Evolutionary conservation across 2,888 invertebrate species (phyloP), one percentile per base, ranked within the genome.

Genomic region (Apotomis betuletana): DNA sequence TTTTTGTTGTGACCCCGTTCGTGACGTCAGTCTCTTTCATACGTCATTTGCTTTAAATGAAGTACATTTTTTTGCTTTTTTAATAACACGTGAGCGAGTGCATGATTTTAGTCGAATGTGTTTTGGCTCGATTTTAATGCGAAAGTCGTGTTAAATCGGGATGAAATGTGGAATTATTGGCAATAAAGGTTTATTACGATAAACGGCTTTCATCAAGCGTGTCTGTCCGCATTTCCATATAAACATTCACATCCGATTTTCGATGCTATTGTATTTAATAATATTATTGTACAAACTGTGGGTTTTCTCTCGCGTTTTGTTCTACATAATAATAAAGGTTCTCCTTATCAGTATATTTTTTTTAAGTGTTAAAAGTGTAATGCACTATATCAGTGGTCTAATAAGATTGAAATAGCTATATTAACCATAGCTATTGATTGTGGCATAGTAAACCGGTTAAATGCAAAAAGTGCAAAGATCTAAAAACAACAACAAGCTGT

Each of bases 11-110:
- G 65, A 65, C 65, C 65, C 46, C 55, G 46, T 65, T 65, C 65
- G 46, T 65, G 57, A 65, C 46, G 65, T 65, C 65, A 64, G 27
- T 15, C 55, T 65, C 55, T 65, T 65, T 57, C 57, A 57, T 55
- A 65, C 65, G 46, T 65, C 57, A 65, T 65, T 65, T 65, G 55
- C 46, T 55, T 36, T 57, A 65, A 65, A 65, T 65, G 57, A 57
- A 65, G 55, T 9, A 63, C 6, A 1, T 15, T 55, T 65, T 65
- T 65, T 57, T 46, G 27, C 41, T 41, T 65, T 65, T 65, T 65
- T 57, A 65, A 65, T 65, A 65, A 57, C 64, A 55, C 62, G 59
- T 44, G 46, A 6, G 54, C 46, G 27, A 44, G 44, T 15, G 44
- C 46, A 27, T 27, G 55, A 46, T 57, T 65, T 65, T 65, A 57